Conservation (phyloP, 2,113 vertebrate genomes). For the Actenoides lindsayi region DNA sequence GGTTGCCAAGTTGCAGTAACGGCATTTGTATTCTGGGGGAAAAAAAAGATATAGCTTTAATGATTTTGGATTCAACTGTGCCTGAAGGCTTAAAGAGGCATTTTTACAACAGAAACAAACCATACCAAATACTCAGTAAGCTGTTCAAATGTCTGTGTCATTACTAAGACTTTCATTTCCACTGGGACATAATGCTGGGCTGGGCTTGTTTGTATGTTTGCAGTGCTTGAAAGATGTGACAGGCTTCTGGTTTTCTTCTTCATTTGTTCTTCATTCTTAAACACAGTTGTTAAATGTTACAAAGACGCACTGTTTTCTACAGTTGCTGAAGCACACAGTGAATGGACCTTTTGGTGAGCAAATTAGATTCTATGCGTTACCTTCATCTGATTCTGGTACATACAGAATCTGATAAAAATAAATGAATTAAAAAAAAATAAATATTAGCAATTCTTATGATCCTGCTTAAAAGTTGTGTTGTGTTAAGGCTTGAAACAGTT, state of each 20-base stretch:
- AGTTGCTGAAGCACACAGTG: not conserved
- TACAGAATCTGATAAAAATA: not conserved
- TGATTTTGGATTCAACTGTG: not conserved
- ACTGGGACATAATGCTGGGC: not conserved
- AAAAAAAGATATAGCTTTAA: not conserved
- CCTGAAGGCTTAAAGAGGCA: not conserved
- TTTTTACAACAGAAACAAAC: slow-evolving; percentile 8
- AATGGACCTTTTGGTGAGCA: not conserved
- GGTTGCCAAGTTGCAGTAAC: not conserved
- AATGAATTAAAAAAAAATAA: not conserved
- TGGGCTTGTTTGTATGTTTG: slow-evolving; percentile 36
- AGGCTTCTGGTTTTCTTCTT: slow-evolving; percentile 57
- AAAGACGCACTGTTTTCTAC: not conserved
- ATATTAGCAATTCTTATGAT: not conserved
- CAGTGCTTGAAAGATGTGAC: slow-evolving; percentile 11
- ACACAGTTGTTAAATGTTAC: not conserved
- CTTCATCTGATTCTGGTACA: not conserved
- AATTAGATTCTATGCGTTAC: not conserved
- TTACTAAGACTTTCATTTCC: slow-evolving; percentile 24
- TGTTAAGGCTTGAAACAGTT: not conserved
- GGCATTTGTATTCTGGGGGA: not conserved
- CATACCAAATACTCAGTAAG: not conserved
- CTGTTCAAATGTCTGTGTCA: slow-evolving; percentile 5
- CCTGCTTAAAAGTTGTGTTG: not conserved
- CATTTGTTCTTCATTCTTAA: slow-evolving; percentile 22